A percentile compares a stretch with the other conserved stretches of the same genome.
These are phyloP conservation scores for Gymnocheta viridis DNA, from an alignment of 2,888 invertebrate species.

Conservation along the genomic window DNA sequence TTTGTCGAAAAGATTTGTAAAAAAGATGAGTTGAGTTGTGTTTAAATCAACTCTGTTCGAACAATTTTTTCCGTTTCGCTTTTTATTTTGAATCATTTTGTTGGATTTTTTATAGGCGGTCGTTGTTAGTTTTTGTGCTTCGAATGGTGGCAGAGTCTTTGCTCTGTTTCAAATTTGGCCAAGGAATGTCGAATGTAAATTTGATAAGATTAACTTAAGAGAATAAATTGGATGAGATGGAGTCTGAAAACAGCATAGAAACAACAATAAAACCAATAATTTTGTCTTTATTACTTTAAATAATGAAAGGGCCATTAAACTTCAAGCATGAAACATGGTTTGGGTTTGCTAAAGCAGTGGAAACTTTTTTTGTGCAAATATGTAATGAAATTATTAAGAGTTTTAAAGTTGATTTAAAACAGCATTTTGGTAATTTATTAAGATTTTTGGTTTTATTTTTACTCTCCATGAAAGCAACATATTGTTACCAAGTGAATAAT, in stretches of 20 bases:
- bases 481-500: slow-evolving; percentile 45
- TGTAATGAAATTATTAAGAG: slow-evolving; percentile 44
- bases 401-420: slow-evolving; percentile 39
- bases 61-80: slow-evolving; percentile 1
- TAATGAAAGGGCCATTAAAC: slow-evolving; percentile 59
- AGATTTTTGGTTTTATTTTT: not conserved
- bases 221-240: slow-evolving; percentile 39
- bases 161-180: not conserved
- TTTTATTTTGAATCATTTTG: slow-evolving; percentile 30
- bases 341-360: not conserved
- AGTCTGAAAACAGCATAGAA: not conserved
- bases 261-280: slow-evolving; percentile 3
- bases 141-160: not conserved
- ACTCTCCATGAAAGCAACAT: slow-evolving; percentile 14
- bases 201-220: slow-evolving; percentile 50
- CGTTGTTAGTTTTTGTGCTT: slow-evolving; percentile 4
- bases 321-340: slow-evolving; percentile 49
- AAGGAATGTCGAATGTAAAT: slow-evolving; percentile 35
- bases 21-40: slow-evolving; percentile 53
- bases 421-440: slow-evolving; percentile 22
- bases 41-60: slow-evolving; percentile 32
- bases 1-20: slow-evolving; percentile 63
- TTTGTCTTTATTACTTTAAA: slow-evolving; percentile 30
- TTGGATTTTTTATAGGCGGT: slow-evolving; percentile 40
- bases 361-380: not conserved